These are phyloP conservation scores for Epizoanthus ramosus DNA, from an alignment of 92 coral and sea anemone genomes.

Conservation along the genomic window DNA sequence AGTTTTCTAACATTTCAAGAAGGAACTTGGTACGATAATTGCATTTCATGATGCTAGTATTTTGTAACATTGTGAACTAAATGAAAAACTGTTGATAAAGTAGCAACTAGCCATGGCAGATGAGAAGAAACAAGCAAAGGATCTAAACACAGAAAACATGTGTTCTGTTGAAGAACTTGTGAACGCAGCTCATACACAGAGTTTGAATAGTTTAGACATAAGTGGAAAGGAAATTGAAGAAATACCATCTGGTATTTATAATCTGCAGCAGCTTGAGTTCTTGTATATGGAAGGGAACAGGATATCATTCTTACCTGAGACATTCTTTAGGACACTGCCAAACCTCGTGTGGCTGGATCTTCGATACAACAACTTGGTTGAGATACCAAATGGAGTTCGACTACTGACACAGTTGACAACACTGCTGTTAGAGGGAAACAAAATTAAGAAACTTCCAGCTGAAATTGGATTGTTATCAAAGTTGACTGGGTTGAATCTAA, in stretches of 20 bases:
- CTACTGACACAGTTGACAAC: conserved; percentile 54
- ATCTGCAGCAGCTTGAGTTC: conserved; percentile 50
- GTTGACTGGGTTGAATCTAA: conserved; percentile 65
- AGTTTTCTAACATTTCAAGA: too few relatives aligned
- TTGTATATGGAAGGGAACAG: conserved; percentile 66
- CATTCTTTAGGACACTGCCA: conserved; percentile 50
- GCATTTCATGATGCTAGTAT: background rate
- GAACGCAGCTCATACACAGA: conserved; percentile 21
- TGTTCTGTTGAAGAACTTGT: conserved; percentile 28
- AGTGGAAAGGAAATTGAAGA: conserved; percentile 41
- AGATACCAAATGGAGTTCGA: conserved; percentile 59
- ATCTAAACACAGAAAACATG: background rate
- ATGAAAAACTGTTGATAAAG: background rate
- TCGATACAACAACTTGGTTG: conserved; percentile 59
- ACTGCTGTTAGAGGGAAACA: conserved; percentile 68
- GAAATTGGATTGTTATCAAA: conserved; percentile 63
- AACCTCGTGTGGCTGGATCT: conserved; percentile 79
- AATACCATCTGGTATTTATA: conserved; percentile 54
- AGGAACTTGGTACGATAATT: too few relatives aligned
- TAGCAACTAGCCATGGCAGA: conserved; percentile 5
- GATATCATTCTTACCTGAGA: conserved; percentile 59
- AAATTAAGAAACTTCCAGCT: conserved; percentile 55
- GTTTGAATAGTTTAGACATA: conserved; percentile 50
- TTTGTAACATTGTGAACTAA: background rate
- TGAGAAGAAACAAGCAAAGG: background rate